Percentiles rank a stretch among this genome's conserved stretches.
phyloP scores from a whole-genome alignment of 2,113 vertebrate species.

The Prietella phreatophila region DNA sequence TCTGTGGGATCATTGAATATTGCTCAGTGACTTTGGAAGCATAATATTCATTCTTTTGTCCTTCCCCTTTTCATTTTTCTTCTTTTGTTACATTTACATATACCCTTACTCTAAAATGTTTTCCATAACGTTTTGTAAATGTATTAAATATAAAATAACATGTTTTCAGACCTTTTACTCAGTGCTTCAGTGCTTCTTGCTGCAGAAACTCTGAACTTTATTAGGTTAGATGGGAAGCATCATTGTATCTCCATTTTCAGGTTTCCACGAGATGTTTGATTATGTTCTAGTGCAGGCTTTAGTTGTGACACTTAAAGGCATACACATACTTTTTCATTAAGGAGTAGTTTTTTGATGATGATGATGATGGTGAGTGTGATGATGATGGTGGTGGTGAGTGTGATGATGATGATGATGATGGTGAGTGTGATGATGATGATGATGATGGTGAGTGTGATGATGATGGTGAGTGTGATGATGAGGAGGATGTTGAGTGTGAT shows the following conservation, averaged over 20 bases:
- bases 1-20: constrained; percentile 10
- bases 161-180: neutral
- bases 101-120: neutral
- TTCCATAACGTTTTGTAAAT: neutral
- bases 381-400: no score
- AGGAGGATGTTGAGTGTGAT: no score
- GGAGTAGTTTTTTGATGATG: no score
- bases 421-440: no score
- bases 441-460: no score
- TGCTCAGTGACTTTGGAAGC: constrained; percentile 1
- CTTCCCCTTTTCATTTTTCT: neutral
- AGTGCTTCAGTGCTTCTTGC: no score
- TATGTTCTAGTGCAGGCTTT: neutral
- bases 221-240: neutral
- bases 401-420: no score
- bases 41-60: neutral
- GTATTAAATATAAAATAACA: neutral
- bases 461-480: no score
- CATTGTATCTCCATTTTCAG: neutral
- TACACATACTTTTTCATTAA: no score
- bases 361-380: no score
- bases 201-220: neutral
- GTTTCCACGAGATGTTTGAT: neutral
- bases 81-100: neutral
- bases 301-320: neutral